phyloP scores from a whole-genome alignment of 2,797 vertebrate genomes.

The Sorex maritimensis region DNA sequence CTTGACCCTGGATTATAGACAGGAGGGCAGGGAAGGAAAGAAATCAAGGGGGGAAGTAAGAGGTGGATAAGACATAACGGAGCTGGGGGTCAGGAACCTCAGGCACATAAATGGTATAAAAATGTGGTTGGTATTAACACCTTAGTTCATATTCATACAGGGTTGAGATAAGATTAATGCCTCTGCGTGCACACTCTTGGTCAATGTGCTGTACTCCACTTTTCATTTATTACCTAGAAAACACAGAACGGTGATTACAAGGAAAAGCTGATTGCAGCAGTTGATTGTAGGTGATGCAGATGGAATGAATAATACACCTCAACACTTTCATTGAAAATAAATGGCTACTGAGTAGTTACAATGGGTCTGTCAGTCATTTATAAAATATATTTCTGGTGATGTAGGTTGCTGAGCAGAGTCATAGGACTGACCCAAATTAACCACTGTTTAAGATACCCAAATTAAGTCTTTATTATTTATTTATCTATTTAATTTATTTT shows the following conservation, averaged over 20 bases:
- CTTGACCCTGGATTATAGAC: no score
- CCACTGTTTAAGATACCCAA: neutral
- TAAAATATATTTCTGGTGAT: conserved; percentile 40
- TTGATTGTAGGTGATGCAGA: neutral
- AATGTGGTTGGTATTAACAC: neutral
- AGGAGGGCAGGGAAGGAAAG: no score
- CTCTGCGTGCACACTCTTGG: neutral
- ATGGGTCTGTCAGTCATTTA: neutral
- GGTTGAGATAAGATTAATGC: neutral
- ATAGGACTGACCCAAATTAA: neutral
- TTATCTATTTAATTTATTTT: no score
- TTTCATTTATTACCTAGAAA: neutral
- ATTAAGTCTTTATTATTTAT: neutral
- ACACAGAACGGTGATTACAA: neutral
- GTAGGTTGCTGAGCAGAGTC: neutral
- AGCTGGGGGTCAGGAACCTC: no score
- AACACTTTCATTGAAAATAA: neutral
- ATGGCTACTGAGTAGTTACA: neutral
- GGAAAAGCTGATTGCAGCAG: neutral
- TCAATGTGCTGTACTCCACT: neutral
- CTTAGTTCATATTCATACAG: conserved; percentile 3
- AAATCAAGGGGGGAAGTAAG: no score
- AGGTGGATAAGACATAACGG: no score
- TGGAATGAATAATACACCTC: neutral
- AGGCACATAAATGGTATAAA: no score